These are phyloP conservation scores for Gallinago undulata DNA, from an alignment of 2,113 vertebrate species.

Conservation along the genomic window DNA sequence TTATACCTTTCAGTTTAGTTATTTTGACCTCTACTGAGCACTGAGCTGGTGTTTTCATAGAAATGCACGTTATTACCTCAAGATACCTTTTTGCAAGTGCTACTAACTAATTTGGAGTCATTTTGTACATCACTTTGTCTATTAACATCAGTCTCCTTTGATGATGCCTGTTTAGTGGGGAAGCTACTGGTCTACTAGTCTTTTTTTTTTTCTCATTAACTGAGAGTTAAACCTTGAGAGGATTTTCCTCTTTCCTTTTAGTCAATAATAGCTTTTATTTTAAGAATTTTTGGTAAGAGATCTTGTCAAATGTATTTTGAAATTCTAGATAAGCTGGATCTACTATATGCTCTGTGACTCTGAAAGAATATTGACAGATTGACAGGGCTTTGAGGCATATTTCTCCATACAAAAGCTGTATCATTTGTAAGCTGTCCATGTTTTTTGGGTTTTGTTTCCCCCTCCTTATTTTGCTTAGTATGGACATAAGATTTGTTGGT, in stretches of 20 bases:
- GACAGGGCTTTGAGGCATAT: background rate
- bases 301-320: background rate
- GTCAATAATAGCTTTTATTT: background rate
- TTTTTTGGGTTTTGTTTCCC: background rate
- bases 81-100: background rate
- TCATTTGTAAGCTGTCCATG: background rate
- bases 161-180: background rate
- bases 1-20: background rate
- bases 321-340: background rate
- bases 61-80: background rate
- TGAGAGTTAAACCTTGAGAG: background rate
- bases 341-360: background rate
- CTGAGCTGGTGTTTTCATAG: background rate
- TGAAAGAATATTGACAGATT: background rate
- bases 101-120: background rate
- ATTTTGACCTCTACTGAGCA: background rate
- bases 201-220: background rate
- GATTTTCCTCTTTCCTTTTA: background rate
- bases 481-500: background rate
- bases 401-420: background rate
- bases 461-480: background rate
- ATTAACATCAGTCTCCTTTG: background rate
- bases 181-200: background rate
- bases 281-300: background rate
- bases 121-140: background rate